These are phyloP conservation scores for Germaria angustata DNA, from an alignment of 2,888 invertebrate species.

Conservation along the genomic window DNA sequence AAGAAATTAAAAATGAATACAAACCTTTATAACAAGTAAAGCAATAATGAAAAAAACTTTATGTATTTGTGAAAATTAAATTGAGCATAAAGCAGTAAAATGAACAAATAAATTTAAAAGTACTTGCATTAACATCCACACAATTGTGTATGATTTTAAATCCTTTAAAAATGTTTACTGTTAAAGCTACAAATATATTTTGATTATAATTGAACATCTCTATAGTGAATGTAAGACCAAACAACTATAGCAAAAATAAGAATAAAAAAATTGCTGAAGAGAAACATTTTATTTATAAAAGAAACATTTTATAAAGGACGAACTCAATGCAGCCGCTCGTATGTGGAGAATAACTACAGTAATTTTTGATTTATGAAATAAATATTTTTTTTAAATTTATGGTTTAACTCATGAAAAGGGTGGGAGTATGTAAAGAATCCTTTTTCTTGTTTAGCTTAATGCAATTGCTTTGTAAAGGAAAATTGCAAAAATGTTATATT, in stretches of 20 bases:
- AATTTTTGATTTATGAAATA: constrained; percentile 29
- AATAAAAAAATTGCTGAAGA: background rate
- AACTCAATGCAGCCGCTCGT: background rate
- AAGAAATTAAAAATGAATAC: background rate
- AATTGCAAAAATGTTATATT: constrained; percentile 30
- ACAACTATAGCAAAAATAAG: background rate
- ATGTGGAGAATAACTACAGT: background rate
- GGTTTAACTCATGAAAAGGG: background rate
- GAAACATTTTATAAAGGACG: background rate
- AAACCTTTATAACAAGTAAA: background rate
- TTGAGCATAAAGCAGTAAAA: constrained; percentile 29
- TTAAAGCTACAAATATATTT: constrained; percentile 3
- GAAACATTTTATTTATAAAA: background rate
- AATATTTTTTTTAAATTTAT: background rate
- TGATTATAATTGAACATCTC: background rate
- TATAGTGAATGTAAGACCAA: background rate
- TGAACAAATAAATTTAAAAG: background rate
- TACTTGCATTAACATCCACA: background rate
- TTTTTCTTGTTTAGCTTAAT: background rate
- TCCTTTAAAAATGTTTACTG: background rate
- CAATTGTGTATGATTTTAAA: background rate
- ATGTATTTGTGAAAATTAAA: constrained; percentile 44
- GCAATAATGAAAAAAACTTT: background rate
- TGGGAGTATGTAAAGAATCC: too few relatives aligned
- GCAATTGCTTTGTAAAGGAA: too few relatives aligned